Percentiles rank a stretch among this genome's conserved stretches.
phyloP scores from a whole-genome alignment of 2,113 vertebrate genomes.

The Nothocercus nigrocapillus region DNA sequence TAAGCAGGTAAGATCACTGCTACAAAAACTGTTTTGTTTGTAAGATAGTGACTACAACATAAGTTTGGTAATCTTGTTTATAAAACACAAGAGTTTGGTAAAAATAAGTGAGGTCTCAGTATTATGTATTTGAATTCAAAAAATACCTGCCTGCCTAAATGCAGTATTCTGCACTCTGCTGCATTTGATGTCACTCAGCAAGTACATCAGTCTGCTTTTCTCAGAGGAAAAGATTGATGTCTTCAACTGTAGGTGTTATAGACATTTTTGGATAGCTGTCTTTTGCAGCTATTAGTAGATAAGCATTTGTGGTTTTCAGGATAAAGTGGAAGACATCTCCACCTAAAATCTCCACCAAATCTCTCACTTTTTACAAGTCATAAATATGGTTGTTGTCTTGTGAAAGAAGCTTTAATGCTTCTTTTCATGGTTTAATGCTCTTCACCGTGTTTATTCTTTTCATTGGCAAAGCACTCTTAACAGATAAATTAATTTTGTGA shows the following conservation, averaged over 20 bases:
- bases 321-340: background rate
- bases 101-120: background rate
- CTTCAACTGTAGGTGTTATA: background rate
- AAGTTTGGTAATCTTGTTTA: background rate
- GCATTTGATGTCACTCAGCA: background rate
- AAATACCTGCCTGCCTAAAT: background rate
- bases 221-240: background rate
- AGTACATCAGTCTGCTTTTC: background rate
- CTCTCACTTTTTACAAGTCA: background rate
- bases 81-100: background rate
- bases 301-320: background rate
- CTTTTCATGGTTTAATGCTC: background rate
- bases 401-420: background rate
- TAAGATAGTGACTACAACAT: background rate
- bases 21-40: background rate
- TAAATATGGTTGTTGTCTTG: background rate
- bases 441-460: background rate
- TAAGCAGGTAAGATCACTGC: slow-evolving; percentile 87
- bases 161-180: background rate
- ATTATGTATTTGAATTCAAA: background rate
- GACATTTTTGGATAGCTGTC: background rate
- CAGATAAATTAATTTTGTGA: background rate
- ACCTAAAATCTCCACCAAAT: background rate
- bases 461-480: background rate
- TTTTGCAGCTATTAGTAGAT: background rate